Percentiles rank a stretch among this genome's conserved stretches.
Evolutionary conservation across 2,888 invertebrate genomes (phyloP).

Genomic region (Dyspetes luteomarginatus): DNA sequence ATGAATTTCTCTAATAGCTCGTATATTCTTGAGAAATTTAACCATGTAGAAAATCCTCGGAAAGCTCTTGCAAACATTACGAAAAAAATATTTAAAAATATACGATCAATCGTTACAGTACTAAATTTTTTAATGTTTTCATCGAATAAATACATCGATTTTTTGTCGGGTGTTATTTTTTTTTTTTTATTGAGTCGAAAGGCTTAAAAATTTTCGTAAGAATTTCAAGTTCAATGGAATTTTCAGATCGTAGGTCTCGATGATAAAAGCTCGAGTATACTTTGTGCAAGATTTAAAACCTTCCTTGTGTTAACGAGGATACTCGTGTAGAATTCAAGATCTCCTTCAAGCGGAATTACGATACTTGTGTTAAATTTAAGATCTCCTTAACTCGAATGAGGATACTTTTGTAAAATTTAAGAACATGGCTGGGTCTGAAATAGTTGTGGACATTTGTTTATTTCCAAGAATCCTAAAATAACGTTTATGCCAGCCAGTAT

Average conservation of each 20-base stretch:
- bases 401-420: background rate
- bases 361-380: background rate
- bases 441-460: no score
- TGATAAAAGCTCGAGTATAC: background rate
- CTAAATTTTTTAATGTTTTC: background rate
- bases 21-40: background rate
- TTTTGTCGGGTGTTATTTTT: background rate
- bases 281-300: background rate
- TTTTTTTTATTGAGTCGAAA: background rate
- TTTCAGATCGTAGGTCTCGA: background rate
- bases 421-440: no score
- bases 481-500: no score
- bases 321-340: background rate
- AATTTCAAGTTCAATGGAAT: background rate
- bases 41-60: background rate
- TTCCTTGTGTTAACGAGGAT: background rate
- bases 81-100: background rate
- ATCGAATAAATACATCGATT: background rate
- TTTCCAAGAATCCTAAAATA: no score
- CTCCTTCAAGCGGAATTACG: background rate
- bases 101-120: background rate
- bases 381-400: background rate
- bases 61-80: background rate
- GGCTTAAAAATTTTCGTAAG: background rate
- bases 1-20: slow-evolving; percentile 35